Base-by-base conservation (phyloP, 1,140 invertebrate genomes). In the Macrosteles quadrilineatus region DNA sequence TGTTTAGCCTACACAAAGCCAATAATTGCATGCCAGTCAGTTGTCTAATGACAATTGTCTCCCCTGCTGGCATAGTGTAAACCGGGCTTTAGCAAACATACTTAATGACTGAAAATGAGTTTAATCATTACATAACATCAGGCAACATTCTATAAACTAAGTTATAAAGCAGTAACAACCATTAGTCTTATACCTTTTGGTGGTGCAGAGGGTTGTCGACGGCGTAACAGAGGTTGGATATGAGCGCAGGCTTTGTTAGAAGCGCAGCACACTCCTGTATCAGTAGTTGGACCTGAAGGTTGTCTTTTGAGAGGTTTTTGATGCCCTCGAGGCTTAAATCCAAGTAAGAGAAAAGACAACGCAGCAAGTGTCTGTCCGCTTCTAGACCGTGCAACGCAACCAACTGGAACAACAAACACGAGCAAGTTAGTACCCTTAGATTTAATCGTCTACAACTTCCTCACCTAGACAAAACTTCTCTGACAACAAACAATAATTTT, bases 301-400 rank as follows among this genome's bases (percentile, higher is more conserved):
- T 84, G 77, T 86, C 84, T 77, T 83, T 84, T 27, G 73, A 75
- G 31, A 71, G 75, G 57, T 70, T 73, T 67, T 73, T 75, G 62
- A 81, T 80, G 74, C 80, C 80, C 73, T 81, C 82, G 65, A 81
- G 84, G 76, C 83, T 86, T 75, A 86, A 85, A 76, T 87, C 86
- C 70, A 87, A 80, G 77, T 83, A 80, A 76, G 91, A 92, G 83
- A 94, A 92, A 80, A 95, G 87, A 85, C 90, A 92, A 83, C 91
- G 90, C 82, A 93, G 87, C 80, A 92, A 87, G 86, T 94, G 92
- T 84, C 91, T 87, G 83, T 94, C 91, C 82, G 91, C 91, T 86
- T 94, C 92, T 81, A 91, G 86, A 83, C 92, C 91, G 85, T 92
- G 87, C 79, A 88, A 86, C 82, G 86, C 84, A 72, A 93, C 88